phyloP scores from a whole-genome alignment of 2,888 invertebrate genomes.

The Pristionchus fissidentatus region DNA sequence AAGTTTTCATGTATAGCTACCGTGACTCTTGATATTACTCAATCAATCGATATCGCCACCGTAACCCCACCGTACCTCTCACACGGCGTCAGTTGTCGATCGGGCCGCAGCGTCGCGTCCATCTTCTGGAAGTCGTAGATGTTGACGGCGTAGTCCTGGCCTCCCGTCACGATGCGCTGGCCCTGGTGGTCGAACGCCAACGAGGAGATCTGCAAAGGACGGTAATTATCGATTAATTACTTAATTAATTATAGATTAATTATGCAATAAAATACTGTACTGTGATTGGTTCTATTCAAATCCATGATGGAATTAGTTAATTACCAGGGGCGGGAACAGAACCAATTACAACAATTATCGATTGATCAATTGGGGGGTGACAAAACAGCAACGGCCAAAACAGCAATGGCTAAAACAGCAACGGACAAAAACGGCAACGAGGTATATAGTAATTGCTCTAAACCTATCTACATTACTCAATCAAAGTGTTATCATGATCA shows the following conservation, averaged over 20 bases:
- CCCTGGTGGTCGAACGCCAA: slow-evolving; percentile 94
- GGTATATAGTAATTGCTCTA: too few relatives aligned
- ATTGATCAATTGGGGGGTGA: too few relatives aligned
- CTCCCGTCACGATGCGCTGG: slow-evolving; percentile 90
- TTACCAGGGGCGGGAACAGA: background rate
- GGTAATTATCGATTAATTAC: background rate
- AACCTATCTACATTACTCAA: too few relatives aligned
- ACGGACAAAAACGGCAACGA: too few relatives aligned
- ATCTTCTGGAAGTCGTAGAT: slow-evolving; percentile 99
- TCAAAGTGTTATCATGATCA: too few relatives aligned
- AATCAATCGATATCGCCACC: background rate
- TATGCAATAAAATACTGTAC: too few relatives aligned
- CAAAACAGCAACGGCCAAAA: too few relatives aligned
- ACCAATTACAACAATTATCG: too few relatives aligned
- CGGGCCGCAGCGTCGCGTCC: slow-evolving; percentile 84
- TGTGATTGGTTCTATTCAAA: too few relatives aligned
- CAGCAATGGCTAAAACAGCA: too few relatives aligned
- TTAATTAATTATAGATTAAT: background rate
- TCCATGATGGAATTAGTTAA: background rate
- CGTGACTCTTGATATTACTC: too few relatives aligned
- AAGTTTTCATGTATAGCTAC: too few relatives aligned
- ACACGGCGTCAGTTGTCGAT: slow-evolving; percentile 68
- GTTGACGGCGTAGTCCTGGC: slow-evolving; percentile 90
- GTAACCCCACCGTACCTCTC: slow-evolving; percentile 59
- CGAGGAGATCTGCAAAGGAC: slow-evolving; percentile 81